Percentiles rank a stretch among this genome's conserved stretches.
phyloP scores from a whole-genome alignment of 2,113 vertebrate species.

The Balaeniceps rex region DNA sequence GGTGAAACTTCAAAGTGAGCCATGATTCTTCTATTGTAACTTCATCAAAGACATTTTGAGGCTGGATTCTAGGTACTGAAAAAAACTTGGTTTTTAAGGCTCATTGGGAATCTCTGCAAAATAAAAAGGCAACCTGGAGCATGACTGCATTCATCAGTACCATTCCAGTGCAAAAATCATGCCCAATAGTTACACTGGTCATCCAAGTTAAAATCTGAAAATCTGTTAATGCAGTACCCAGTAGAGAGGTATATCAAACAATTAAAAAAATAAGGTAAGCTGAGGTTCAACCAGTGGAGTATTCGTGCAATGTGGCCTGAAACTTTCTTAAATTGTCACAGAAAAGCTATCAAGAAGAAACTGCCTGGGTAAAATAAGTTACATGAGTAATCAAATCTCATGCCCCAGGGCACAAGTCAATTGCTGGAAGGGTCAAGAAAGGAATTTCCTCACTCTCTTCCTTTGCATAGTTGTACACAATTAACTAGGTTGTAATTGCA shows the following conservation, averaged over 20 bases:
- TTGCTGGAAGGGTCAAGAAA: constrained; percentile 58
- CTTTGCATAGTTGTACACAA: constrained; percentile 31
- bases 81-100: neutral
- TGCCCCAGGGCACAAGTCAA: constrained; percentile 44
- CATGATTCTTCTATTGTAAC: neutral
- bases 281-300: neutral
- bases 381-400: constrained; percentile 49
- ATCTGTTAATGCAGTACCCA: neutral
- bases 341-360: neutral
- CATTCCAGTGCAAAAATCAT: neutral
- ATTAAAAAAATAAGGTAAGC: neutral
- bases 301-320: neutral
- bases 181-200: neutral
- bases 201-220: neutral
- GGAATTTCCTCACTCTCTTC: constrained; percentile 48
- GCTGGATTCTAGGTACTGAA: neutral
- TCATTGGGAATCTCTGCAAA: neutral
- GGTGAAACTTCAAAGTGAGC: neutral
- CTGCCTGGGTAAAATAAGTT: neutral
- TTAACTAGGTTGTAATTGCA: constrained; percentile 5
- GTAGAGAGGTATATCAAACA: neutral
- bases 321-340: neutral
- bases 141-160: neutral
- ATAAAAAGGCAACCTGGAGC: neutral
- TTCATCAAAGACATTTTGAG: neutral